A percentile compares a stretch with the other conserved stretches of the same genome.
Evolutionary conservation across 2,113 vertebrate genomes (phyloP).

Genomic region (Toxotes jaculatrix): DNA sequence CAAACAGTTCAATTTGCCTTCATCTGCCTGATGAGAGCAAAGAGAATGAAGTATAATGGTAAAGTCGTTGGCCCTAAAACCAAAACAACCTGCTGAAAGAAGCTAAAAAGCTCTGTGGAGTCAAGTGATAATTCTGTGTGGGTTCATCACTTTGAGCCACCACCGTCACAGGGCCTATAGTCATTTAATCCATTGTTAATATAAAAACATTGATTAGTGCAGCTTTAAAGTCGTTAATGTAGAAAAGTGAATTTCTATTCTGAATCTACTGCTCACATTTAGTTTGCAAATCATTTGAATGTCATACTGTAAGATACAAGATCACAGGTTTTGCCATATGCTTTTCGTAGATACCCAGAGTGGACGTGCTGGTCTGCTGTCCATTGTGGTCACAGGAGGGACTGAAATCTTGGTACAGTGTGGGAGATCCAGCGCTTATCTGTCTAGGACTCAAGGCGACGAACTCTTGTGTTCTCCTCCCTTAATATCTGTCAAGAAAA

Average conservation of each 20-base stretch:
- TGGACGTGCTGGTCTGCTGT: conserved; percentile 15
- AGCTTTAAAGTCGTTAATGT: background rate
- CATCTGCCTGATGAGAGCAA: background rate
- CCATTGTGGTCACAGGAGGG: background rate
- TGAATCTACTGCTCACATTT: background rate
- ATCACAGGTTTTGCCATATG: no score
- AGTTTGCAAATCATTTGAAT: no score
- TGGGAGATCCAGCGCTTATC: conserved; percentile 16
- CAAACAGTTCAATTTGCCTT: background rate
- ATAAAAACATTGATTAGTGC: no score
- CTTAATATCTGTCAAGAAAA: conserved; percentile 64
- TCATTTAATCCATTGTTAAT: no score
- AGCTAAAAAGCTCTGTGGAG: background rate
- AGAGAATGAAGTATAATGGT: background rate
- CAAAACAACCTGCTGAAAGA: background rate
- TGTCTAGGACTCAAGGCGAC: background rate
- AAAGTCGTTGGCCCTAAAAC: background rate
- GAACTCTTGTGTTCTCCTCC: conserved; percentile 9
- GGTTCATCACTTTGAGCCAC: background rate
- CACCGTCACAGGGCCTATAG: background rate
- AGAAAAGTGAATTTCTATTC: no score
- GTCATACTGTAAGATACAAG: no score
- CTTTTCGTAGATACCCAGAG: background rate
- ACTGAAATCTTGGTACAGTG: conserved; percentile 8
- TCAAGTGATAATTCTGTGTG: background rate